These are phyloP conservation scores for Rhea pennata DNA, from an alignment of 2,113 vertebrate genomes.

Conservation along the genomic window DNA sequence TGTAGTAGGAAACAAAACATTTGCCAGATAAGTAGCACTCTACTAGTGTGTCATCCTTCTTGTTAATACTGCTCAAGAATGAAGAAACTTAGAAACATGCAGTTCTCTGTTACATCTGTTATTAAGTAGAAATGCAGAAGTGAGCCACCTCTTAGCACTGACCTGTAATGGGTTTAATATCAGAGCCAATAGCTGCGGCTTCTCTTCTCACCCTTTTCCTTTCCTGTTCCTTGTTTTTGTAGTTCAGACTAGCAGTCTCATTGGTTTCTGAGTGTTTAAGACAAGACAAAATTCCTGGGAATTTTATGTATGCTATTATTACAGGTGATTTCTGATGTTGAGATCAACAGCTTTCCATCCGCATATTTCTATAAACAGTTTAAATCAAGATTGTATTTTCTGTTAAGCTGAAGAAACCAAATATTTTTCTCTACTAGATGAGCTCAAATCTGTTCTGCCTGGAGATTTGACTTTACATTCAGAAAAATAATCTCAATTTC, in stretches of 20 bases:
- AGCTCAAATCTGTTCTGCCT: background rate
- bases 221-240: background rate
- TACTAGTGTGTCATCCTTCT: background rate
- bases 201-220: background rate
- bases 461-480: background rate
- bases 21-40: background rate
- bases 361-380: background rate
- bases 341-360: background rate
- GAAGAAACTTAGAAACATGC: background rate
- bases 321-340: background rate
- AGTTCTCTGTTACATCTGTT: background rate
- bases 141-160: background rate
- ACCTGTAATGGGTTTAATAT: background rate
- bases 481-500: background rate
- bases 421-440: background rate
- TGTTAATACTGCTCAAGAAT: background rate
- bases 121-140: background rate
- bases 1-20: background rate
- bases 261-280: background rate
- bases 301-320: background rate
- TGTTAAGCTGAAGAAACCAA: fast-evolving
- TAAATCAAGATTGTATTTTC: background rate
- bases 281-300: background rate
- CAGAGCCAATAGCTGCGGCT: background rate
- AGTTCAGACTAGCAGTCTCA: background rate